Base-by-base conservation (phyloP, 2,797 vertebrate genomes). In the Malurus splendens region DNA sequence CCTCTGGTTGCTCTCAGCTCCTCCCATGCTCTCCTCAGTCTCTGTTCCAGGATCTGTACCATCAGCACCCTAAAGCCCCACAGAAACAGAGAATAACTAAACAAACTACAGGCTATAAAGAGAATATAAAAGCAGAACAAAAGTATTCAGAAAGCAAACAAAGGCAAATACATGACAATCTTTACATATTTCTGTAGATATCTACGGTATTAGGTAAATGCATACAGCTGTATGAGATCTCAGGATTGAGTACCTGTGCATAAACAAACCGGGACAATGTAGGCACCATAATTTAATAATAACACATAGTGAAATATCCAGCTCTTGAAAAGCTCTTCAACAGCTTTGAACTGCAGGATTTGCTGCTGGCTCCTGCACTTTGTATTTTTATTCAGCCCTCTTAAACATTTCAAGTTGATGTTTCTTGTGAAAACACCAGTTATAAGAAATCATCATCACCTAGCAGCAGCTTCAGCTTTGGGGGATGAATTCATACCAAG, bases 1-100 rank as follows among this genome's bases (percentile, higher is more conserved):
- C 76, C 98, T 98, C 90, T 99, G 99, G 96, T 96, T 98, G 96
- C 98, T 98, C 97, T 99, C 99, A 8, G 97, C 97, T 91, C 98
- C 98, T 94, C 98, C 98, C 95, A 99, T 94, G 97, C 98, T 99
- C 96, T 99, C 99, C 94, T 99, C 99, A 2, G 98, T 99, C 96
- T 99, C 99, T 14, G 98, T 99, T 89, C 98, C 98, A 3, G 98
- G 98, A 93, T 99, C 99, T 12, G 98, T 98, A 82, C 98, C 98
- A 45, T 99, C 98, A 94, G 98, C 97, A 89, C 98, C 98, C 99
- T 99, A 95, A 83, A 91, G 82, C 52, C 23, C 56, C 61, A 82
- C 74, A 93, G 1, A 60, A 62, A 65, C 12, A 62, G 6, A 85
- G 3, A 7, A 60, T 23, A n/a, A 89, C 9, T 88, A 25, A 95